Conservation (phyloP, 2,888 invertebrate species). For the Julus scanicus region DNA sequence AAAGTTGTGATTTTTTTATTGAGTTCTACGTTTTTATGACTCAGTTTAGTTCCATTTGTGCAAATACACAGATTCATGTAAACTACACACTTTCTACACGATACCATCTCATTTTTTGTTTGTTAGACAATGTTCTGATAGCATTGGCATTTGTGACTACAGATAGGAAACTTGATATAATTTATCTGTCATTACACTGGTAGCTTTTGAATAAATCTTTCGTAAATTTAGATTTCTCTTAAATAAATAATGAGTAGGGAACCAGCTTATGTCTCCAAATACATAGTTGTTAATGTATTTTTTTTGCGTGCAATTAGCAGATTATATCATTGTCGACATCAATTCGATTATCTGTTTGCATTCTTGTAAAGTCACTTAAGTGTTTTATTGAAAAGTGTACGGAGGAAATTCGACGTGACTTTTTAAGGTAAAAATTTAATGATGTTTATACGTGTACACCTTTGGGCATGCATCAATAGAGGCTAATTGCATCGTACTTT, state of each 20-base stretch:
- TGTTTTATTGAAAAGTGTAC: conserved; percentile 7
- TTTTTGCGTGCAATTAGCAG: neutral
- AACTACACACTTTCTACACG: too few species aligned
- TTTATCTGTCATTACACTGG: too few species aligned
- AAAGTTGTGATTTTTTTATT: too few species aligned
- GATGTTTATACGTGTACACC: neutral
- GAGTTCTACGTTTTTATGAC: too few species aligned
- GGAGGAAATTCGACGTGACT: neutral
- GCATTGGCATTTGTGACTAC: too few species aligned
- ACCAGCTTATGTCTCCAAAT: neutral
- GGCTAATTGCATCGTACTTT: conserved; percentile 2
- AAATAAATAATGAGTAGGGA: neutral
- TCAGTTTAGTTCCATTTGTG: too few species aligned
- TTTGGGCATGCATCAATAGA: conserved; percentile 22
- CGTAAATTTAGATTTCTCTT: neutral
- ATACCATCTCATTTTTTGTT: too few species aligned
- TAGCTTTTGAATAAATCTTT: neutral
- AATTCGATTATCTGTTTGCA: neutral
- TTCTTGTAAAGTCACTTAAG: neutral
- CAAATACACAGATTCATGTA: too few species aligned
- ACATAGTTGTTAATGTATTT: neutral
- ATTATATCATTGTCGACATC: neutral
- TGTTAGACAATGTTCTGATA: too few species aligned
- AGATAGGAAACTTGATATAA: too few species aligned
- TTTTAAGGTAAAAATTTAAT: conserved; percentile 13